Evolutionary conservation across 2,797 vertebrate species (phyloP), one percentile per base, ranked within the genome.

Genomic region (Tympanoctomys barrerae): DNA sequence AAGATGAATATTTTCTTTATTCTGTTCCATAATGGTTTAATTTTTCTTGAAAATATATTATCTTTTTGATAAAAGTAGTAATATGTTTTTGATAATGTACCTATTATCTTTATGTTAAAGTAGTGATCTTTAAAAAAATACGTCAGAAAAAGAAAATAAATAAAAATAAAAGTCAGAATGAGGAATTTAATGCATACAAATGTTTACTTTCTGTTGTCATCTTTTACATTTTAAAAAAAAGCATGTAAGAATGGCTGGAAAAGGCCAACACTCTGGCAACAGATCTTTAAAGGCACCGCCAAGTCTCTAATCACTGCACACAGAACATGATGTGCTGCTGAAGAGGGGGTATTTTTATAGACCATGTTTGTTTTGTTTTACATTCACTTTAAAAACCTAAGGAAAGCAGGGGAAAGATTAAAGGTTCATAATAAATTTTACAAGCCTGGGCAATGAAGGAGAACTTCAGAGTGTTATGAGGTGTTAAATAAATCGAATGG

Each of bases 321-420:
- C 2, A 7, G 46, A 39, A 3, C n/a, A 31, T 62, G 18, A 52
- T 78, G 31, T 90, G 46, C 59, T 28, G 68, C 83, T 36, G 26
- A 14, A 22, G 8, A 64, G 49, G 78, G 90, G 90, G 78, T 78
- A 59, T 73, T 96, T 96, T 97, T 88, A 88, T 81, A 78, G 77
- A 73, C 89, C 84, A 49, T 92, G 59, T 90, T 97, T 97, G 94
- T 95, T 96, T 97, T 96, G 94, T 87, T 96, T 97, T 89, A 96
- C 70, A 82, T 89, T 96, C 88, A 94, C 96, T 95, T 94, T 90
- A 75, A 95, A 95, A 92, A 78, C 31, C 73, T 87, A 82, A 88
- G 82, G 79, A 91, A 97, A 96, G 66, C 61, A 73, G 13, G 57
- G 66, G 75, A 92, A 68, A 79, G 64, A 96, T 95, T 96, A 96